phyloP scores from a whole-genome alignment of 2,888 invertebrate genomes.

The Apomyelois bistriatella region DNA sequence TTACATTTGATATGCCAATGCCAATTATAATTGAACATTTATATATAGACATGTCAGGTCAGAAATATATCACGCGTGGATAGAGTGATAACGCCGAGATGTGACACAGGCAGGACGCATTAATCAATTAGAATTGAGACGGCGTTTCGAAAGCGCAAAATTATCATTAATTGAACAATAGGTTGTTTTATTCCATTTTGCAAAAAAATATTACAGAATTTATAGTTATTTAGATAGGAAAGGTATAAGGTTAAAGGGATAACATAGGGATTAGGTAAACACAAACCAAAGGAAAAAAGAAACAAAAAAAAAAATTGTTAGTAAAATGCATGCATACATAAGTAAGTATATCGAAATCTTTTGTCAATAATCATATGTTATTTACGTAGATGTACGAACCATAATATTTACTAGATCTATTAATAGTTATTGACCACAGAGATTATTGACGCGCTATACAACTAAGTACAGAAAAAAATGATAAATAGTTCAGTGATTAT shows the following conservation, averaged over 20 bases:
- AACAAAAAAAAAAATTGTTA: slow-evolving; percentile 46
- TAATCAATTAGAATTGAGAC: slow-evolving; percentile 65
- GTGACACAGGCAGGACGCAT: slow-evolving; percentile 43
- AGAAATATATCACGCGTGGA: slow-evolving; percentile 55
- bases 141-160: slow-evolving; percentile 42
- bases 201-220: neutral
- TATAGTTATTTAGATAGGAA: neutral
- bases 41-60: slow-evolving; percentile 9
- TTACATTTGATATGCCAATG: no score
- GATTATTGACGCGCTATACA: no score
- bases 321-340: slow-evolving; percentile 37
- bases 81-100: slow-evolving; percentile 43
- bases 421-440: no score
- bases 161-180: slow-evolving; percentile 44
- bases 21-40: no score
- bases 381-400: no score
- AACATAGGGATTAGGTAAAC: slow-evolving; percentile 12
- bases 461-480: no score
- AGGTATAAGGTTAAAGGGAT: no score
- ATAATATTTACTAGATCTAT: no score
- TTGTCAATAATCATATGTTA: no score
- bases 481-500: no score
- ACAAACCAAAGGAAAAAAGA: slow-evolving; percentile 46
- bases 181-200: slow-evolving; percentile 16
- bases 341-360: slow-evolving; percentile 18